Evolutionary conservation across 1,140 invertebrate genomes (phyloP).

Genomic region (Aporrectodea caliginosa): DNA sequence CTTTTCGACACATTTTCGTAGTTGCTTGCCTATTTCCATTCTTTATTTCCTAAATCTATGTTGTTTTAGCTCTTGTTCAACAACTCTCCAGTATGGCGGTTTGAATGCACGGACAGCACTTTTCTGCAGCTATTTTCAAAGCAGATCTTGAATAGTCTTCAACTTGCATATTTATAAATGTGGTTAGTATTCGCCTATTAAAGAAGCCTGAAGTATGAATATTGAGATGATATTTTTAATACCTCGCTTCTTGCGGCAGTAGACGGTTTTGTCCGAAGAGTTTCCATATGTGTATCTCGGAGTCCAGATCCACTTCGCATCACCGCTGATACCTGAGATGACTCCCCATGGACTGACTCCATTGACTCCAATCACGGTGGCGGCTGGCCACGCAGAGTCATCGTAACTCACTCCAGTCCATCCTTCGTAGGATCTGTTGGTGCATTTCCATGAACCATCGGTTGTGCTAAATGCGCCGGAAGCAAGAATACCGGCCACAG

Average conservation of each 20-base stretch:
- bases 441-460: background rate
- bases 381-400: background rate
- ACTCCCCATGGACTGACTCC: background rate
- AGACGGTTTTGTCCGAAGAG: background rate
- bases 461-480: background rate
- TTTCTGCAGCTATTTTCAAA: background rate
- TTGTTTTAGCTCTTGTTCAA: too few relatives aligned
- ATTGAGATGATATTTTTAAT: background rate
- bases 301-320: background rate
- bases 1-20: too few relatives aligned
- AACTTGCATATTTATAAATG: background rate
- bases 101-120: too few relatives aligned
- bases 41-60: too few relatives aligned
- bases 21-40: too few relatives aligned
- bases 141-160: background rate
- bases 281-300: background rate
- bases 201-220: background rate
- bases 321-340: background rate
- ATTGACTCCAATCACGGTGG: background rate
- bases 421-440: background rate
- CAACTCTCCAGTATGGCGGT: too few relatives aligned
- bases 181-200: background rate
- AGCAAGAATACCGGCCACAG: background rate
- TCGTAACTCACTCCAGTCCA: background rate
- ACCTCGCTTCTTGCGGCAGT: background rate